These are phyloP conservation scores for Rhynchopsitta pachyrhyncha DNA, from an alignment of 2,113 vertebrate genomes.

Conservation along the genomic window DNA sequence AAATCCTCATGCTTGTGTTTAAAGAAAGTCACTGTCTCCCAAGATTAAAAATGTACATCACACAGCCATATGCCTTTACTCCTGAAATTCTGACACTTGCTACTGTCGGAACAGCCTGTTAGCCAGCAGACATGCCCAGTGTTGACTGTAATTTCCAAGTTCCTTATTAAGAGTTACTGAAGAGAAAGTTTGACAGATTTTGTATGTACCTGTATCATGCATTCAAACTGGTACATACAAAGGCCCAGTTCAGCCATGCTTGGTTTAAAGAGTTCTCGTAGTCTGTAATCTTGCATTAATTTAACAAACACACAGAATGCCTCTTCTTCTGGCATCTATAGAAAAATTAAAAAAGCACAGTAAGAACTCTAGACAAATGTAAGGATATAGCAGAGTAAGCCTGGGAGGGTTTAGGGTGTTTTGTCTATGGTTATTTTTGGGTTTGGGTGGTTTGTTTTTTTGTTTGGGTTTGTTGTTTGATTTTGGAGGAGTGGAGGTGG, in stretches of 20 bases:
- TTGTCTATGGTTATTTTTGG: not conserved
- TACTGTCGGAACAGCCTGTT: not conserved
- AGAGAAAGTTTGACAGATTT: not conserved
- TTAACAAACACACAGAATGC: conserved; percentile 99
- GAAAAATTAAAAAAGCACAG: conserved; percentile 21
- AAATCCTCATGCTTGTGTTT: not conserved
- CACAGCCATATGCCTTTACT: not conserved
- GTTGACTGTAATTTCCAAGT: not conserved
- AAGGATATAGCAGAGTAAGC: not conserved
- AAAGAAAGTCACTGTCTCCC: not conserved
- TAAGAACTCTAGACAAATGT: not conserved
- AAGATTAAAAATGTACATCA: not conserved
- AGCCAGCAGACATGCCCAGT: not conserved
- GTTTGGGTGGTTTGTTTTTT: not conserved
- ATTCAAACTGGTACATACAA: conserved; percentile 99
- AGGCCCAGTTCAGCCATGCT: conserved; percentile 98
- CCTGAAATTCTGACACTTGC: not conserved
- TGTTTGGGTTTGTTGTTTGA: not conserved
- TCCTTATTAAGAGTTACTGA: not conserved
- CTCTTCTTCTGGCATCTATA: conserved; percentile 98
- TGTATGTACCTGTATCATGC: conserved; percentile 92
- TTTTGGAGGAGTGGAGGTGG: not conserved
- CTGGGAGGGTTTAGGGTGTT: not conserved
- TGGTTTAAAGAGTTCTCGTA: conserved; percentile 98
- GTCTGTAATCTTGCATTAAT: conserved; percentile 98